Evolutionary conservation across 2,888 invertebrate genomes (phyloP), one percentile per base, ranked within the genome.

Genomic region (Operophtera brumata): DNA sequence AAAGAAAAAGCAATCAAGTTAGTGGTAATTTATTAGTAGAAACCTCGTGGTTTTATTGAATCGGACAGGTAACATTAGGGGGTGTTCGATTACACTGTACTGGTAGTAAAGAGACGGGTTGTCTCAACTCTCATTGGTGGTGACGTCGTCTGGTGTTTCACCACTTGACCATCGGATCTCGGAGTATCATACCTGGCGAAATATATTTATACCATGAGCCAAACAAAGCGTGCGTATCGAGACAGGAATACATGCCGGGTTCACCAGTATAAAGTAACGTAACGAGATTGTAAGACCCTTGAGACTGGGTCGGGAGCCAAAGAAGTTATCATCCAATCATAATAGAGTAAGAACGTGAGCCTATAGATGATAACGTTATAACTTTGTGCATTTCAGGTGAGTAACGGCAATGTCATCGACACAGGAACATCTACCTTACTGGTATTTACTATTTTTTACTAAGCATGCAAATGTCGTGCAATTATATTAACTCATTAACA

Each of bases 381-480:
- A 52, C 47, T 61, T 61, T 61, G 48, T 64, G 56, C 54, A 59
- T 88, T 88, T 69, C 87, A 90, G 90, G 89, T 90, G 89, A 89
- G 90, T 90, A 90, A 90, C 89, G 90, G 90, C 87, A 90, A 90
- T 89, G 89, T 89, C 88, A 86, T 90, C 89, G 90, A 90, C 77
- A 86, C 89, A 71, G 90, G 90, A 84, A 89, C 90, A 75, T 84
- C 87, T 70, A 87, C 90, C 73, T 75, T 90, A 76, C 87, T 90
- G 90, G 90, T 90, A 90, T 81, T 81, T 87, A 86, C 75, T 77
- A 74, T 70, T 69, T 74, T 72, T 70, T 71, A 77, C 68, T 75
- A 66, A 69, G 82, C 82, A 83, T 81, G 81, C 61, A 46, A 45
- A 58, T 59, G 53, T 63, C 60, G 60, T 65, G 53, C 53, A 39